Evolutionary conservation across 2,113 vertebrate species (phyloP).

Genomic region (Montifringilla adamsi): DNA sequence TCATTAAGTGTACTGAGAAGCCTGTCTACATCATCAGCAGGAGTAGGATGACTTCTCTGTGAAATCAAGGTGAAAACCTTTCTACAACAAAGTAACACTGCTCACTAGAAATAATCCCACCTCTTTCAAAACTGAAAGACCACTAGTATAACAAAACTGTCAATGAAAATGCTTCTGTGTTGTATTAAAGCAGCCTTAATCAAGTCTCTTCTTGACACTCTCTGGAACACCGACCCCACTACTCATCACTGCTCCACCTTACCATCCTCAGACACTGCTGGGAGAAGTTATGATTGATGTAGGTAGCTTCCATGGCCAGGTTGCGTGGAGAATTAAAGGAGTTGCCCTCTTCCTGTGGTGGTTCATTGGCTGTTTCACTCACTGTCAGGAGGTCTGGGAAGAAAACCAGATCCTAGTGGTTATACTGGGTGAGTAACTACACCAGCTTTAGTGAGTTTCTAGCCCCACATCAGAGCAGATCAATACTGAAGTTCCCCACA

Average conservation of each 20-base stretch:
- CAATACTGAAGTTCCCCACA: too few species aligned
- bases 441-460: neutral
- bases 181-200: neutral
- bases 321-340: slow-evolving; percentile 97
- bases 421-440: neutral
- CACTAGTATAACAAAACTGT: neutral
- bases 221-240: neutral
- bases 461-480: neutral
- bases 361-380: slow-evolving; percentile 97
- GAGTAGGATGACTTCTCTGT: neutral
- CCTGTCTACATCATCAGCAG: neutral
- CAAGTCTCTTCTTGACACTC: neutral
- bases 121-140: neutral
- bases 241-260: neutral
- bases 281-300: slow-evolving; percentile 99
- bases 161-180: neutral
- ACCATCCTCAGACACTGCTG: slow-evolving; percentile 96
- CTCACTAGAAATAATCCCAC: neutral
- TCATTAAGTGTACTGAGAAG: neutral
- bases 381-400: slow-evolving; percentile 89
- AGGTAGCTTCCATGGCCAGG: slow-evolving; percentile 97
- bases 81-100: neutral
- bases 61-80: neutral
- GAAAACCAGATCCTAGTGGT: neutral
- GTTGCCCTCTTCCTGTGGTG: slow-evolving; percentile 95